Evolutionary conservation across 2,888 invertebrate genomes (phyloP).

Genomic region (Tiliacea aurago): DNA sequence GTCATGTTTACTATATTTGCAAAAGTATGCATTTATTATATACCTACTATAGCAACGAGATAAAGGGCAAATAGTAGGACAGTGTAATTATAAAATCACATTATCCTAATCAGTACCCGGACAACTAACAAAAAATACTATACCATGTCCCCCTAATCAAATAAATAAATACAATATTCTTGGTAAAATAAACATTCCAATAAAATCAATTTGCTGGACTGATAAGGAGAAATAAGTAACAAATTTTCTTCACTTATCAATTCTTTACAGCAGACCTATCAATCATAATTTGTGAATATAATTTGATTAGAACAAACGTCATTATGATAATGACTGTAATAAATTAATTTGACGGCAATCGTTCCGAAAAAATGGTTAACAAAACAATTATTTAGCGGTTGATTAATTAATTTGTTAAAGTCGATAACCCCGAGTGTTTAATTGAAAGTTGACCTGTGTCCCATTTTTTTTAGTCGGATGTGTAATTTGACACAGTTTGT

Average conservation of each 20-base stretch:
- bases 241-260: conserved; percentile 33
- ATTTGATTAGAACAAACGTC: conserved; percentile 49
- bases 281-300: conserved; percentile 39
- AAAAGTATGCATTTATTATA: neutral
- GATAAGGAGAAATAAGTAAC: conserved; percentile 42
- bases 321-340: conserved; percentile 36
- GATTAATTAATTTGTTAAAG: conserved; percentile 44
- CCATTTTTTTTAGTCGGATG: conserved; percentile 61
- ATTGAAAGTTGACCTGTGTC: conserved; percentile 58
- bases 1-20: conserved; percentile 16
- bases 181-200: conserved; percentile 4
- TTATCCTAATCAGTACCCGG: neutral
- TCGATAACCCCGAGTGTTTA: conserved; percentile 58
- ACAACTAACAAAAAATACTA: neutral
- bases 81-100: neutral
- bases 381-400: conserved; percentile 30
- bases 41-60: neutral
- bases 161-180: neutral
- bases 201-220: conserved; percentile 37
- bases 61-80: neutral
- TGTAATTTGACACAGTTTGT: conserved; percentile 51
- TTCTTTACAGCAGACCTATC: conserved; percentile 31
- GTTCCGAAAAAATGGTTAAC: conserved; percentile 25
- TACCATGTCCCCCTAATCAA: neutral
- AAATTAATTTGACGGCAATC: conserved; percentile 42